These are phyloP conservation scores for Hesperophylax magnus DNA, from an alignment of 1,140 invertebrate genomes.

Conservation along the genomic window DNA sequence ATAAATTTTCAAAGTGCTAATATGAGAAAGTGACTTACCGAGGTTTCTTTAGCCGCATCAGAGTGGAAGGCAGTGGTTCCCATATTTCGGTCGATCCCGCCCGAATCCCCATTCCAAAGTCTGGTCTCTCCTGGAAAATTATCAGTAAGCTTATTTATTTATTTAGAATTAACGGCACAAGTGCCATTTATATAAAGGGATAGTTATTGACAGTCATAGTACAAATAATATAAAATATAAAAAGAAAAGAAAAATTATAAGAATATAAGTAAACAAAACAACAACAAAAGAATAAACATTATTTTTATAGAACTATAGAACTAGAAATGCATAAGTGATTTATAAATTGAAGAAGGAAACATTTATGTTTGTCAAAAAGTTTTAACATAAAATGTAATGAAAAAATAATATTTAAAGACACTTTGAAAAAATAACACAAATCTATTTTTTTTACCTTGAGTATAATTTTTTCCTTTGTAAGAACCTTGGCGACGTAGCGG, in stretches of 20 bases:
- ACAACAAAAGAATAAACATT: too few relatives aligned
- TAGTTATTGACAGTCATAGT: too few relatives aligned
- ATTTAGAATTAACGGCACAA: too few relatives aligned
- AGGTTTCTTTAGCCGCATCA: slow-evolving; percentile 63
- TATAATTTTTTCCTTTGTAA: slow-evolving; percentile 84
- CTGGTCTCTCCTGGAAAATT: slow-evolving; percentile 74
- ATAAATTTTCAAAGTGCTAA: too few relatives aligned
- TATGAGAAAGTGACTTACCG: slow-evolving; percentile 67
- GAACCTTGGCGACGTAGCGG: slow-evolving; percentile 88
- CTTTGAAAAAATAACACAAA: neutral
- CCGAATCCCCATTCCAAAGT: slow-evolving; percentile 78
- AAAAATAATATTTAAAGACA: neutral
- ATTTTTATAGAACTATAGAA: too few relatives aligned
- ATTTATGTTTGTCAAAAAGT: too few relatives aligned
- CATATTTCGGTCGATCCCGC: slow-evolving; percentile 80
- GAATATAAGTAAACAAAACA: too few relatives aligned
- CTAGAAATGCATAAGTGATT: too few relatives aligned
- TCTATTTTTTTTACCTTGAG: slow-evolving; percentile 79
- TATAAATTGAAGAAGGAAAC: too few relatives aligned
- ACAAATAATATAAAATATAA: too few relatives aligned
- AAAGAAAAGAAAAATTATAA: too few relatives aligned
- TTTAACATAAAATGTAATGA: slow-evolving; percentile 16
- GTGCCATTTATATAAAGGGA: too few relatives aligned
- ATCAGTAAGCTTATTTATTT: slow-evolving; percentile 47
- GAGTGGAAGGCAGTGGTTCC: slow-evolving; percentile 76